Percentiles rank a stretch among this genome's conserved stretches.
phyloP scores from a whole-genome alignment of 2,888 invertebrate species.

The Slavum lentiscoides region DNA sequence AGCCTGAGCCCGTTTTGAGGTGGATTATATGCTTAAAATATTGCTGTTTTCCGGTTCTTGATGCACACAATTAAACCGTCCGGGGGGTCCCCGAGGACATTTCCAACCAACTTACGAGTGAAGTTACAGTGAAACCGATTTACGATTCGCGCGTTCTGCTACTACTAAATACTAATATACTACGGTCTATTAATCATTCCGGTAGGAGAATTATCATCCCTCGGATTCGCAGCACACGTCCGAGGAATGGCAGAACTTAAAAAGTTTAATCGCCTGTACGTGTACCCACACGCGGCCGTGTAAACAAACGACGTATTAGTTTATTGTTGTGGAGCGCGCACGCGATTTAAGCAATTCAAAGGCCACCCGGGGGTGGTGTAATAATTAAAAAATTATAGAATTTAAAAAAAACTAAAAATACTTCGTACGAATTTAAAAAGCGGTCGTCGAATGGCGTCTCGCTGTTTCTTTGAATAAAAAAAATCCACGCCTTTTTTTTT shows the following conservation, averaged over 20 bases:
- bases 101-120: slow-evolving; percentile 10
- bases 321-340: no score
- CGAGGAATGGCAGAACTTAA: no score
- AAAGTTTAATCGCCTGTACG: not conserved
- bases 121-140: slow-evolving; percentile 46
- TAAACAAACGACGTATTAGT: no score
- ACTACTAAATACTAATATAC: not conserved
- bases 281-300: no score
- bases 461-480: no score
- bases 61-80: slow-evolving; percentile 44
- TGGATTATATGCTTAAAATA: slow-evolving; percentile 28
- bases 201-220: slow-evolving; percentile 38
- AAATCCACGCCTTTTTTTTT: no score
- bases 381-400: no score
- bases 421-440: no score
- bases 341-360: no score
- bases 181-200: slow-evolving; percentile 44
- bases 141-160: slow-evolving; percentile 23
- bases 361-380: no score
- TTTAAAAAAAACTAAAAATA: no score
- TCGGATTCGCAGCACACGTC: slow-evolving; percentile 30
- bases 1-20: not conserved
- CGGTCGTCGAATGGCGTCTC: no score
- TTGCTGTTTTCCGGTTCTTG: slow-evolving; percentile 35
- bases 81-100: slow-evolving; percentile 37